These are phyloP conservation scores for Coleophora flavipennella DNA, from an alignment of 2,888 invertebrate species.

Conservation along the genomic window DNA sequence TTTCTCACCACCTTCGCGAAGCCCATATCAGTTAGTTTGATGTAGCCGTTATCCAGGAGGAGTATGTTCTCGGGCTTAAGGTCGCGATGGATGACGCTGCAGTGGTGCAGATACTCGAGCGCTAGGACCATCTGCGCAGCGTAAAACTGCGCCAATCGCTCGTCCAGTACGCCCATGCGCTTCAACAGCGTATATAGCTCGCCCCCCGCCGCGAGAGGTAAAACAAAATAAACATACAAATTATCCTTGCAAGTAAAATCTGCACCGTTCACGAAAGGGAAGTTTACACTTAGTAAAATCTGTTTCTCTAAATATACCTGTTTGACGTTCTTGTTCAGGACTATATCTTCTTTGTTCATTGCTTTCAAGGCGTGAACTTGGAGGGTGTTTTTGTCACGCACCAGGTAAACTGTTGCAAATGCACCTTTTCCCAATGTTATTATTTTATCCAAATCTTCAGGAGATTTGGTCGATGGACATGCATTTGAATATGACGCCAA, in stretches of 20 bases:
- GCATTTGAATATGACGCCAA: constrained; percentile 19
- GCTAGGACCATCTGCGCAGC: constrained; percentile 90
- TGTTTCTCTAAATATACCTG: constrained; percentile 90
- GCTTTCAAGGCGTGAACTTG: constrained; percentile 88
- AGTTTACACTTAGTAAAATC: constrained; percentile 84
- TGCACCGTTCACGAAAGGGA: constrained; percentile 87
- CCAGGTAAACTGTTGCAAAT: constrained; percentile 86
- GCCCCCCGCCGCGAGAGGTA: constrained; percentile 88
- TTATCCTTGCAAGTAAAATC: constrained; percentile 88
- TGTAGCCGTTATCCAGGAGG: constrained; percentile 80
- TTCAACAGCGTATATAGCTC: constrained; percentile 84
- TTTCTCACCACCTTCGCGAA: constrained; percentile 85
- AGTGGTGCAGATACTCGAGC: constrained; percentile 90
- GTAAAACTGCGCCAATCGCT: constrained; percentile 86
- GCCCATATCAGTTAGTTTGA: constrained; percentile 92
- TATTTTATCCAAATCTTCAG: constrained; percentile 79
- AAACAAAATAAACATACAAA: constrained; percentile 82
- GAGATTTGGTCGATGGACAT: constrained; percentile 21
- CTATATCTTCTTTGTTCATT: constrained; percentile 84
- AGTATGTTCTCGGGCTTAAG: constrained; percentile 93
- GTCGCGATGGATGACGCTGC: constrained; percentile 89
- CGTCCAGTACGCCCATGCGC: constrained; percentile 74
- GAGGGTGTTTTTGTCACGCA: constrained; percentile 73
- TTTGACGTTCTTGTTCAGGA: constrained; percentile 85
- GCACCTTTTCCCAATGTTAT: constrained; percentile 87